These are phyloP conservation scores for Hirtodrosophila histrioides DNA, from an alignment of 2,888 invertebrate genomes.

Conservation along the genomic window DNA sequence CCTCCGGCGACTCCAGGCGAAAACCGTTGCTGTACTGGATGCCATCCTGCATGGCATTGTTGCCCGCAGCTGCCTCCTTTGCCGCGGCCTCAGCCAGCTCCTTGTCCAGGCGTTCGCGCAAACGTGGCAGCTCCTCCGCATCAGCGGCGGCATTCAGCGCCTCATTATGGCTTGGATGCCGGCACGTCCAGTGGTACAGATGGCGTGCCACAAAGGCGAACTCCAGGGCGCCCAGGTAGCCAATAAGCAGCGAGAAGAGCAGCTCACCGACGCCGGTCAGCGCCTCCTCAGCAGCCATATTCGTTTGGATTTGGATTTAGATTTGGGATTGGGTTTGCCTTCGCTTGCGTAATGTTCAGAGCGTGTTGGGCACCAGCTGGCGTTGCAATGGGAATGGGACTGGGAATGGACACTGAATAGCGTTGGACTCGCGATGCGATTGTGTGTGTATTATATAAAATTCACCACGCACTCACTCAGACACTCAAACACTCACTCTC, in stretches of 20 bases:
- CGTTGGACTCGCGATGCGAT: constrained; percentile 2
- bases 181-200: constrained; percentile 82
- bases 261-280: constrained; percentile 88
- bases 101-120: constrained; percentile 78
- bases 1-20: constrained; percentile 77
- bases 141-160: constrained; percentile 48
- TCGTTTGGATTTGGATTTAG: neutral
- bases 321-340: too few relatives aligned
- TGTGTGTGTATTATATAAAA: constrained; percentile 52
- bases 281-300: constrained; percentile 73
- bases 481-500: constrained; percentile 30
- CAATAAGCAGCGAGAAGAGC: constrained; percentile 89
- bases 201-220: constrained; percentile 82
- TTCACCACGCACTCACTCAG: constrained; percentile 68
- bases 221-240: constrained; percentile 91
- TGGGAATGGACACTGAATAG: neutral
- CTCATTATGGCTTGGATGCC: constrained; percentile 63
- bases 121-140: constrained; percentile 65
- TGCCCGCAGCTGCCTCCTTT: constrained; percentile 63
- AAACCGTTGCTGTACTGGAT: constrained; percentile 82
- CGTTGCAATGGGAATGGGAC: constrained; percentile 39
- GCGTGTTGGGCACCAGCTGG: constrained; percentile 3
- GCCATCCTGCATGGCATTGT: constrained; percentile 83
- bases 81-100: constrained; percentile 69
- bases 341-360: constrained; percentile 67